Evolutionary conservation across 2,113 vertebrate genomes (phyloP).

Genomic region (Ptilonorhynchus violaceus): DNA sequence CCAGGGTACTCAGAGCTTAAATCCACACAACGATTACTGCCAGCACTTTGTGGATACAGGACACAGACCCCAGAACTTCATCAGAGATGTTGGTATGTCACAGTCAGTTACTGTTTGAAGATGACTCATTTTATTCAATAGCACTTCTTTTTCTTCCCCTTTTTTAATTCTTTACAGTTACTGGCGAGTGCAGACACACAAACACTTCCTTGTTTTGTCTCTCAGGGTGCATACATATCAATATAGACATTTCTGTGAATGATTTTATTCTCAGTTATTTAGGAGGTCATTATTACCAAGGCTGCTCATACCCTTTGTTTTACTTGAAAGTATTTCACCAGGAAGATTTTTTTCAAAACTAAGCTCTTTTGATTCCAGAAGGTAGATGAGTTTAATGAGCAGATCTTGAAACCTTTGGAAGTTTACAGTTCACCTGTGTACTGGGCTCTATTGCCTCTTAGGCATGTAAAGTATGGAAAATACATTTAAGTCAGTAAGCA

Average conservation of each 20-base stretch:
- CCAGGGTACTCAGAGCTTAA: conserved; percentile 96
- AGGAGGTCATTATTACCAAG: background rate
- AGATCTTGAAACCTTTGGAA: background rate
- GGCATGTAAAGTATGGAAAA: background rate
- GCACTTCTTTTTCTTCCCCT: background rate
- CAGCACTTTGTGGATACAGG: conserved; percentile 99
- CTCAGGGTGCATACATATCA: background rate
- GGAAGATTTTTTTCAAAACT: background rate
- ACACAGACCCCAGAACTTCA: conserved; percentile 97
- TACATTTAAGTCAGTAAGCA: background rate
- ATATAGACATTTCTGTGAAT: background rate
- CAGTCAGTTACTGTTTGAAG: background rate
- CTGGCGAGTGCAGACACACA: background rate
- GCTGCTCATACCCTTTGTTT: background rate
- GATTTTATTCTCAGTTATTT: background rate
- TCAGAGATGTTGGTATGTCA: conserved; percentile 93
- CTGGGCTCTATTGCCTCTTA: background rate
- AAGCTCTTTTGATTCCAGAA: background rate
- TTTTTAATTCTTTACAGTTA: background rate
- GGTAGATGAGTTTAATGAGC: background rate
- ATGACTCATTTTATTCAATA: background rate
- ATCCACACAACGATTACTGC: conserved; percentile 98
- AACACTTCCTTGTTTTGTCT: background rate
- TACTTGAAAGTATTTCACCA: background rate
- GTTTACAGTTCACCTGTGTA: background rate